Evolutionary conservation across 23 tunicate genomes (phyloP).

Genomic region (Trididemnum miniatum): DNA sequence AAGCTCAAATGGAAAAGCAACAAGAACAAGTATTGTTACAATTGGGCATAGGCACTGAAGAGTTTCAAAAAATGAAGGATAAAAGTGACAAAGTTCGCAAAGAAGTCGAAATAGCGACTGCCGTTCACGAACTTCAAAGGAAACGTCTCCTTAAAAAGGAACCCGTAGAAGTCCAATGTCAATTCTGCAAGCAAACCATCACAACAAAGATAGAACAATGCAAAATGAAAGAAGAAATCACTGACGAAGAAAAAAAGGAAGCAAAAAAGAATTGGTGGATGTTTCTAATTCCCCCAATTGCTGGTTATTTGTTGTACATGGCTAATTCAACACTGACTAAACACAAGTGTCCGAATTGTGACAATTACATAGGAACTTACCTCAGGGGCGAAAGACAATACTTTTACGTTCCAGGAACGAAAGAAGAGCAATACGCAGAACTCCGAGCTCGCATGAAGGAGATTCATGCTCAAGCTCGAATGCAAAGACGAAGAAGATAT

Average conservation of each 20-base stretch:
- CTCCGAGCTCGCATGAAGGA: not conserved
- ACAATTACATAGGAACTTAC: not conserved
- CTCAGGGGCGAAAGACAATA: not conserved
- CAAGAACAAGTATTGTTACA: no score
- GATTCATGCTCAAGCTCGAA: not conserved
- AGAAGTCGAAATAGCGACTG: no score
- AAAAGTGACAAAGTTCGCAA: no score
- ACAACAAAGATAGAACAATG: not conserved
- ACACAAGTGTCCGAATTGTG: not conserved
- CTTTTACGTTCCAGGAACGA: not conserved
- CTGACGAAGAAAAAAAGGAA: not conserved
- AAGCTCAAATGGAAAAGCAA: no score
- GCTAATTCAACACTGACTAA: not conserved
- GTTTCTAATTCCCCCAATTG: not conserved
- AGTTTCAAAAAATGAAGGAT: no score
- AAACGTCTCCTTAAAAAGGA: no score
- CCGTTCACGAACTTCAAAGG: no score
- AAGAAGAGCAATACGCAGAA: not conserved
- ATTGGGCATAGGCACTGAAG: no score
- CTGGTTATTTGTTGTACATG: not conserved
- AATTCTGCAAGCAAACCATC: not conserved
- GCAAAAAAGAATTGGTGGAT: not conserved
- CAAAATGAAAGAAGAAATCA: not conserved
- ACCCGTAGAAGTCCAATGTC: not conserved
- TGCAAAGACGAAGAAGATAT: not conserved